Evolutionary conservation across 1,140 invertebrate genomes (phyloP), one percentile per base, ranked within the genome.

Genomic region (Ceratosolen solmsi): DNA sequence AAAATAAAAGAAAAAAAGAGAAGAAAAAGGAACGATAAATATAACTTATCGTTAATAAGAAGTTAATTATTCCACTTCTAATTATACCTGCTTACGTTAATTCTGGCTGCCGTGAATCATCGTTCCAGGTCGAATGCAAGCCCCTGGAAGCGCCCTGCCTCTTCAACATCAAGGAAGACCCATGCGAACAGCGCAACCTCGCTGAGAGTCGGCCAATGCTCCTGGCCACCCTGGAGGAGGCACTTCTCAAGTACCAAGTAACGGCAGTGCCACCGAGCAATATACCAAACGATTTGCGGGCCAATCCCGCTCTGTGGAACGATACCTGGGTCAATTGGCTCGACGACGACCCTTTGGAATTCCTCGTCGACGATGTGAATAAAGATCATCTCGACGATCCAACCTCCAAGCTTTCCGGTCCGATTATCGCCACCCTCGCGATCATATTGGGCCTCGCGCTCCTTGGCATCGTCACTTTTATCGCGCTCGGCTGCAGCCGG

Each of bases 171-270:
- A 89, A 89, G 11, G 89, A 92, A 27, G 96, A 97, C 91, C 96
- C 96, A 0, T 97, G 96, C 86, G 96, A 97, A 88, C 93, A 89
- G 75, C 91, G 93, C 38, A 96, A 97, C 90, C 87, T 97, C 36
- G 94, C 94, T 13, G 77, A 86, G 0, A 60, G 85, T 0, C 72
- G 89, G n/a, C 93, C 93, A 5, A 71, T 88, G 15, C 87, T 94
- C 3, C 58, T 94, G 4, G 68, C 87, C 0, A 87, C 86, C 22
- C 80, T 96, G 36, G 86, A 93, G 85, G 84, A 90, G 25, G 78
- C 88, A 20, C 82, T 95, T 0, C 56, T 88, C 8, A 85, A 91
- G 58, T 93, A 92, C 75, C 89, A 90, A 72, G 81, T 88, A 41
- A 93, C 91, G 1, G 89, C 92, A 4, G 79, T 94, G 2, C 87